phyloP scores from a whole-genome alignment of 2,113 vertebrate genomes.

The Acanthochromis polyacanthus region DNA sequence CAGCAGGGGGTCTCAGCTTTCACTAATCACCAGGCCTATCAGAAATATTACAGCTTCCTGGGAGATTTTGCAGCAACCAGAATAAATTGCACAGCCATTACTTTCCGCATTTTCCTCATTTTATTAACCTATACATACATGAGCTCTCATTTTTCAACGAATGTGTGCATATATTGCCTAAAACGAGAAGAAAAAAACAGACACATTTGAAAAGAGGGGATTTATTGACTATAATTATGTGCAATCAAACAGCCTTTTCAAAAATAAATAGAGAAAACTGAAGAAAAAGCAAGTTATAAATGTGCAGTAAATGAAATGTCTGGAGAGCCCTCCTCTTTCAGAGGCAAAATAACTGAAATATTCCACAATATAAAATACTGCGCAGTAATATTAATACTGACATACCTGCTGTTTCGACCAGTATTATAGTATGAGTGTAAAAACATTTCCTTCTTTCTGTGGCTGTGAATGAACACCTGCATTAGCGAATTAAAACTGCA shows the following conservation, averaged over 20 bases:
- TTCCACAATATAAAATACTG: no score
- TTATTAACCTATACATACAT: not conserved
- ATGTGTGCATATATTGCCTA: not conserved
- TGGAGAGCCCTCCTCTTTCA: no score
- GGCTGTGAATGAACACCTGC: not conserved
- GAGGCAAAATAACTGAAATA: no score
- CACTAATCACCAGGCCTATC: slow-evolving; percentile 53
- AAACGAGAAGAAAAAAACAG: not conserved
- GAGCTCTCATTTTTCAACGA: not conserved
- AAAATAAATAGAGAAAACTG: no score
- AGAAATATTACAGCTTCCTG: slow-evolving; percentile 11
- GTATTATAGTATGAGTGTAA: no score
- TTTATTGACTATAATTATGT: no score
- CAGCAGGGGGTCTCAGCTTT: slow-evolving; percentile 66
- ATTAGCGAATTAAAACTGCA: not conserved
- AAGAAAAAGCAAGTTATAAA: no score
- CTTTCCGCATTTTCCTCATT: not conserved
- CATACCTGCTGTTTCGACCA: no score
- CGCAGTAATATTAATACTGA: no score
- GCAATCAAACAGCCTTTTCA: no score
- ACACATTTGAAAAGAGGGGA: no score
- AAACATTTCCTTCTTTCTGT: not conserved
- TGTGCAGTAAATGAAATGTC: no score
- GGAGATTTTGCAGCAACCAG: not conserved
- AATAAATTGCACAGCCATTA: not conserved